Percentiles rank a stretch among this genome's conserved stretches.
Conservation (phyloP, 2,797 vertebrate species). For the Naso thynnoides region DNA sequence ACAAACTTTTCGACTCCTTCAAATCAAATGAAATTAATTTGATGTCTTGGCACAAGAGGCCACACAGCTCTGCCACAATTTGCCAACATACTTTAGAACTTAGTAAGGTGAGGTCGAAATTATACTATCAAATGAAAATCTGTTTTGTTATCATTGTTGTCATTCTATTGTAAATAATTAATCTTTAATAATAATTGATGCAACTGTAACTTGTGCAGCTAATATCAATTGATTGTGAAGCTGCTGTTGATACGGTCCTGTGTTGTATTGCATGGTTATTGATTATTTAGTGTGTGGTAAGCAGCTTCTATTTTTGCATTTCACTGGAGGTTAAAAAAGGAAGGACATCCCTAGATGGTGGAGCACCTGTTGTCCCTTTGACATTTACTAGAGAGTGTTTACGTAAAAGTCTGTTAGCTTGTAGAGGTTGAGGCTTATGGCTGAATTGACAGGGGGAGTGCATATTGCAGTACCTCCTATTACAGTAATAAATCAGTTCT, state of each 20-base stretch:
- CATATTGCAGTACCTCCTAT: too few species aligned
- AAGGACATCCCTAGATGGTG: conserved; percentile 6
- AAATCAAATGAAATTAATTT: conserved; percentile 9
- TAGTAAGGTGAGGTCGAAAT: background rate
- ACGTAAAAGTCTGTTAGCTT: conserved; percentile 38
- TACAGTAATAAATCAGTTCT: too few species aligned
- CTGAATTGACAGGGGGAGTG: conserved; percentile 20
- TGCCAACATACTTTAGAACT: background rate
- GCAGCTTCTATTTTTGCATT: conserved; percentile 19
- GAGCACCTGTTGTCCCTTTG: conserved; percentile 17
- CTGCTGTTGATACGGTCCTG: background rate
- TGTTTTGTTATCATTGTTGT: background rate
- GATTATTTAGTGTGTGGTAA: background rate
- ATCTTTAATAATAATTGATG: background rate
- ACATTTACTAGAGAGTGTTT: conserved; percentile 24
- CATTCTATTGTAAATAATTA: background rate
- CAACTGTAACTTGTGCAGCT: background rate
- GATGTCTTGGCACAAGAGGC: background rate
- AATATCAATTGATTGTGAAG: background rate
- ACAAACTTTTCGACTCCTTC: background rate
- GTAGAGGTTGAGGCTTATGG: conserved; percentile 19
- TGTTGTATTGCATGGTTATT: background rate
- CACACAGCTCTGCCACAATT: background rate
- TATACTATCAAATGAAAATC: background rate
- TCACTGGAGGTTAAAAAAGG: conserved; percentile 2